Evolutionary conservation across 2,888 invertebrate species (phyloP).

Genomic region (Horisme vitalbata): DNA sequence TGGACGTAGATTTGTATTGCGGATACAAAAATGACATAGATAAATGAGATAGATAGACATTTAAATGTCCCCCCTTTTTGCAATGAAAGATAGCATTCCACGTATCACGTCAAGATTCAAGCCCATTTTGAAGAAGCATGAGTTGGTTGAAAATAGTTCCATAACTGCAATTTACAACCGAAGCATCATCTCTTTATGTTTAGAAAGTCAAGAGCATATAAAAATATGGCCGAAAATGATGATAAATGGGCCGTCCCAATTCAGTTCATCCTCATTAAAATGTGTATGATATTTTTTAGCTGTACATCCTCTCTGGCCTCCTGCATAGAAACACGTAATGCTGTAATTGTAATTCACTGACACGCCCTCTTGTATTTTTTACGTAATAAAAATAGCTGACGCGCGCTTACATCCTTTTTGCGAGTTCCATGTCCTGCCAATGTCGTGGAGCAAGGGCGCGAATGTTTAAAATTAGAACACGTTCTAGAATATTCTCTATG

Average conservation of each 20-base stretch:
- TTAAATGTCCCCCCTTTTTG: no score
- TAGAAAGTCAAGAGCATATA: neutral
- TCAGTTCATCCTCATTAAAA: constrained; percentile 78
- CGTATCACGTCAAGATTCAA: no score
- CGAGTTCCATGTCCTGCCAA: constrained; percentile 11
- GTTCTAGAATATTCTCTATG: constrained; percentile 3
- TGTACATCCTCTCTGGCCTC: constrained; percentile 66
- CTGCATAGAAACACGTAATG: constrained; percentile 46
- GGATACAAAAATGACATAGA: no score
- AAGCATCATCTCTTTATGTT: no score
- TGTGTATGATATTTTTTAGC: constrained; percentile 63
- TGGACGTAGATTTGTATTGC: no score
- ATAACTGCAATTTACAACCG: no score
- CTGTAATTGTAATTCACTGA: constrained; percentile 38
- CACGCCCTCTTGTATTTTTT: constrained; percentile 33
- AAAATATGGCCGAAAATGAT: constrained; percentile 45
- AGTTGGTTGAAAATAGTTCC: no score
- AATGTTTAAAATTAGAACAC: constrained; percentile 21
- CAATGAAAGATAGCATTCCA: no score
- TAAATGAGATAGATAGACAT: no score
- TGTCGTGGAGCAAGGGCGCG: constrained; percentile 16
- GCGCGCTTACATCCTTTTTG: constrained; percentile 19
- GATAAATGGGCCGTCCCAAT: constrained; percentile 59
- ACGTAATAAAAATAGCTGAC: constrained; percentile 28
- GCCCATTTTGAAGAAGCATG: no score